Conservation (phyloP, 2,797 vertebrate genomes). For the Rhabdomys pumilio region DNA sequence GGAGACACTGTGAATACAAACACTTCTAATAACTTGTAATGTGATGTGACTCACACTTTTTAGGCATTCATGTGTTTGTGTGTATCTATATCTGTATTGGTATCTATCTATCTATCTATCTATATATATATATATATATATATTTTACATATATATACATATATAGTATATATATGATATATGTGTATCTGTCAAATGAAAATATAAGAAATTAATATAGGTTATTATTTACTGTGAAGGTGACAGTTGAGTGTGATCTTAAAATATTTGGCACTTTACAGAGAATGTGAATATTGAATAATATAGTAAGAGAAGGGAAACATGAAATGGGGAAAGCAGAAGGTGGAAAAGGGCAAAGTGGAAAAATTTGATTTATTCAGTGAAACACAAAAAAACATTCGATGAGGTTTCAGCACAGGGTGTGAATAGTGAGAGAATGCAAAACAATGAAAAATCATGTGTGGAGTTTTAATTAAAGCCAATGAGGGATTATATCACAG, state of each 20-base stretch:
- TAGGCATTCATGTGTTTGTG: neutral
- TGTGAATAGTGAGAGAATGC: neutral
- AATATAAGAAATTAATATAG: neutral
- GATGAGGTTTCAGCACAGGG: neutral
- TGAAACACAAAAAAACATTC: neutral
- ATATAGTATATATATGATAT: neutral
- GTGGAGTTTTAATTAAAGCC: neutral
- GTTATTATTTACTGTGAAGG: neutral
- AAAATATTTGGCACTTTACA: conserved; percentile 16
- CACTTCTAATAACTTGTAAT: neutral
- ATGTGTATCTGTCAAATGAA: neutral
- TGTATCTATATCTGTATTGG: neutral
- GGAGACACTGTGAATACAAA: neutral
- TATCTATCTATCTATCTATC: no score
- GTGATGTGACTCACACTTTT: neutral
- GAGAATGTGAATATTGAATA: neutral
- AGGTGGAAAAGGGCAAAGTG: neutral
- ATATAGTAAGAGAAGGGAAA: neutral
- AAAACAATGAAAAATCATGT: conserved; percentile 33
- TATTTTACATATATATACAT: neutral
- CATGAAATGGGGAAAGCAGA: neutral
- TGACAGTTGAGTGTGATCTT: neutral
- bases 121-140: neutral
- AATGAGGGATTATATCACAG: neutral
- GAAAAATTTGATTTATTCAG: conserved; percentile 28